Base-by-base conservation (phyloP, 2,888 invertebrate species). In the Blera fallax region DNA sequence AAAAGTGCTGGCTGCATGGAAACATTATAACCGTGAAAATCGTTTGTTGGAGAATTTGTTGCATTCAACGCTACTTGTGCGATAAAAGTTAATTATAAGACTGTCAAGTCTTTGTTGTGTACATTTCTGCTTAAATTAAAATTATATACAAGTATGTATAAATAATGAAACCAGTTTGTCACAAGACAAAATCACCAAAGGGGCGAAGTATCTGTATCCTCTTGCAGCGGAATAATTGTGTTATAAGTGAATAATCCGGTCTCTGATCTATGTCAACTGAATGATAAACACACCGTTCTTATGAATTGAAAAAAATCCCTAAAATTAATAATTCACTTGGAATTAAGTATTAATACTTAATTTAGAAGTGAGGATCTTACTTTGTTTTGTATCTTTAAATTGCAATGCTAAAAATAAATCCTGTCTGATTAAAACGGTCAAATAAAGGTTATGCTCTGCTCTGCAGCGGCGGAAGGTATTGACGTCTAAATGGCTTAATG, bases 21-120 rank as follows among this genome's bases (percentile, higher is more conserved):
- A 80, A 80, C 24, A 65, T 65, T 58, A 67, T 67, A 62, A 60
- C 73, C 73, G 62, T 67, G 73, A 80, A 77, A 69, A 40, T n/a
- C 21, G 34, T 65, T 58, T 29, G 37, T 10, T 56, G 54, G 24
- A 34, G 18, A 65, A 64, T 74, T 64, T 65, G 32, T 21, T 58
- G 16, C 21, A 54, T 54, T 54, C 10, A 14, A 54, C 29, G 54
- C n/a, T 32, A 54, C 48, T 11, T 48, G 18, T 48, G 48, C 48
- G 16, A 48, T 48, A 21, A 48, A 48, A 21, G 18, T 18, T 48
- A 48, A 48, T 48, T 48, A 21, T 48, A 21, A 48, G 21, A 10
- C 48, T 48, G 48, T 48, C 48, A 48, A 14, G 11, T 48, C 18
- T 48, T 48, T 21, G 48, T n/a, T 48, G 48, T 48, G 10, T 48